Conservation (phyloP, 2,113 vertebrate species). For the Phocoena sinus region DNA sequence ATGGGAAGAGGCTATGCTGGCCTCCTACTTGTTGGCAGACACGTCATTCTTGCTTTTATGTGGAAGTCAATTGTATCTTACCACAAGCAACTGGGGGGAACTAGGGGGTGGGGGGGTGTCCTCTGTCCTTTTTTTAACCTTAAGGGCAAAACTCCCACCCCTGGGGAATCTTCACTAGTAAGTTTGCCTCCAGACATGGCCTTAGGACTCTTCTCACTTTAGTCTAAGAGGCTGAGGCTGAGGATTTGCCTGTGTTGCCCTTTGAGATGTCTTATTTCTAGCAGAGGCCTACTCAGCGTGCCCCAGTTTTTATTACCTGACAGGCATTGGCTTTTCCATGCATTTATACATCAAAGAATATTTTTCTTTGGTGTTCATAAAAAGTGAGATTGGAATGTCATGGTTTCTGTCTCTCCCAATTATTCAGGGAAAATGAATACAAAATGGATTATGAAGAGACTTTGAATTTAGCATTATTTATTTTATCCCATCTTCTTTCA, state of each 20-base stretch:
- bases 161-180: not conserved
- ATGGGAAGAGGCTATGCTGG: not conserved
- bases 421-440: conserved; percentile 10
- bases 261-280: not conserved
- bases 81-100: not conserved
- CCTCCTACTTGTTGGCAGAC: not conserved
- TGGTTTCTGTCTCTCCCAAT: conserved; percentile 6
- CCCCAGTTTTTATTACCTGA: not conserved
- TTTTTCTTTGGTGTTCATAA: not conserved
- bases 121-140: not conserved
- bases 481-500: conserved; percentile 30
- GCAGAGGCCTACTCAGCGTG: not conserved
- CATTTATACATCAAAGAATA: not conserved
- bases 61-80: not conserved
- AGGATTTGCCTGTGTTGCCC: not conserved
- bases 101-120: no score
- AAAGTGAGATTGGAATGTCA: not conserved
- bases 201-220: not conserved
- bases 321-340: not conserved
- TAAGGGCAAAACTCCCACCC: not conserved
- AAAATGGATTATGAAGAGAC: conserved; percentile 25
- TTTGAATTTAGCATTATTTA: conserved; percentile 27
- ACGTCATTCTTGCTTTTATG: not conserved
- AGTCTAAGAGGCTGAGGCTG: not conserved
- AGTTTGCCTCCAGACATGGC: not conserved